Percentiles rank a stretch among this genome's conserved stretches.
These are phyloP conservation scores for Lasioglossum oenotherae DNA, from an alignment of 2,888 invertebrate genomes.

Conservation along the genomic window DNA sequence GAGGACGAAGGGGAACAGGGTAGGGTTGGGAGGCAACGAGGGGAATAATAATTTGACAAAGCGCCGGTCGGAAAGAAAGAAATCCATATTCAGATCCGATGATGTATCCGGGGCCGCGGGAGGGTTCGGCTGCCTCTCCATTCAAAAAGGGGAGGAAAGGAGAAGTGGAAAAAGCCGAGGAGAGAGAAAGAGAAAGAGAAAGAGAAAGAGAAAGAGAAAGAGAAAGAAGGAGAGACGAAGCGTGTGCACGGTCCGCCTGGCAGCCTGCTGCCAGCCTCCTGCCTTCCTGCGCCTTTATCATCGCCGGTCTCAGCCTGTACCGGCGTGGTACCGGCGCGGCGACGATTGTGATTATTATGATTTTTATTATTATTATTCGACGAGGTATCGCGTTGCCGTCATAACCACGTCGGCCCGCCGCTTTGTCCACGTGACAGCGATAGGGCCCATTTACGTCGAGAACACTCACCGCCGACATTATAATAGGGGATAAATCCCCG, in stretches of 20 bases:
- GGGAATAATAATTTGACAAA: slow-evolving; percentile 77
- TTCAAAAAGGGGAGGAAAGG: slow-evolving; percentile 49
- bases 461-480: slow-evolving; percentile 75
- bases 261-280: slow-evolving; percentile 41
- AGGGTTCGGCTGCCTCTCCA: slow-evolving; percentile 46
- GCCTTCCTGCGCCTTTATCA: slow-evolving; percentile 73
- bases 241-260: slow-evolving; percentile 17
- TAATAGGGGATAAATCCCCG: slow-evolving; percentile 78
- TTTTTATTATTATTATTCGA: slow-evolving; percentile 69
- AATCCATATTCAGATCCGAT: slow-evolving; percentile 82
- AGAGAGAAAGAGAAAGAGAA: background rate
- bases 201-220: background rate
- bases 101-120: slow-evolving; percentile 76
- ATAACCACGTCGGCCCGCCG: slow-evolving; percentile 80
- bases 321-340: slow-evolving; percentile 38
- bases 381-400: slow-evolving; percentile 83
- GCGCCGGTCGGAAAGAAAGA: slow-evolving; percentile 76
- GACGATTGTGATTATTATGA: slow-evolving; percentile 68
- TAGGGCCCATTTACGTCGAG: slow-evolving; percentile 79
- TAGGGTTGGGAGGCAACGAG: slow-evolving; percentile 28
- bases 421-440: slow-evolving; percentile 82
- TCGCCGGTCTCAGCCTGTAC: slow-evolving; percentile 49
- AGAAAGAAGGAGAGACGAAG: slow-evolving; percentile 13
- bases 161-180: slow-evolving; percentile 24
- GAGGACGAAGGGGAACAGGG: background rate